Percentiles rank a stretch among this genome's conserved stretches.
Evolutionary conservation across 1,140 invertebrate genomes (phyloP).

Genomic region (Drosophila trapezifrons): DNA sequence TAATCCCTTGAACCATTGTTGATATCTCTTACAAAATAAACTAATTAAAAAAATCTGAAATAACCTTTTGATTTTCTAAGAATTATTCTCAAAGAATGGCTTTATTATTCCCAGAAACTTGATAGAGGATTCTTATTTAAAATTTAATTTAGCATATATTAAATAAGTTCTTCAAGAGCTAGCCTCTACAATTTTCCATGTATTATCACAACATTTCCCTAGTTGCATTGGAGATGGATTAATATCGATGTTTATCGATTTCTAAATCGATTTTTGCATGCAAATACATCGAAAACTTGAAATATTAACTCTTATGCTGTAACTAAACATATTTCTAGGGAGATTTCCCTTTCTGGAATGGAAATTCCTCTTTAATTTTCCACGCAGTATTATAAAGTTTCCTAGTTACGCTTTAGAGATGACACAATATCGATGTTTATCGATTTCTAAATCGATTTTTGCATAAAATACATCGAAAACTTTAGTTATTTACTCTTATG

Average conservation of each 20-base stretch:
- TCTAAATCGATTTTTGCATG: background rate
- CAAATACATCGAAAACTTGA: background rate
- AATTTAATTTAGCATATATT: too few relatives aligned
- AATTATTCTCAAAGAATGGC: too few relatives aligned
- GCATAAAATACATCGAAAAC: background rate
- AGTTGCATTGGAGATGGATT: too few relatives aligned
- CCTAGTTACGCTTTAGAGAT: too few relatives aligned
- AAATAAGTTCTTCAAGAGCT: too few relatives aligned
- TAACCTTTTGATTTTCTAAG: background rate
- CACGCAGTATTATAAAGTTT: too few relatives aligned
- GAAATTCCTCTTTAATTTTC: background rate
- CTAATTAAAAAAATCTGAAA: constrained; percentile 14
- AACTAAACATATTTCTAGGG: too few relatives aligned
- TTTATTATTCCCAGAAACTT: too few relatives aligned
- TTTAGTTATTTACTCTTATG: too few relatives aligned
- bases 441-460: background rate
- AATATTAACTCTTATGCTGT: too few relatives aligned
- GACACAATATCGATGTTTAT: background rate
- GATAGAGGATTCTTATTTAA: too few relatives aligned
- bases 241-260: background rate
- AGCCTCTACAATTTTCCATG: background rate
- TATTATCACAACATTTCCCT: too few relatives aligned
- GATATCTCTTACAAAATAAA: constrained; percentile 38
- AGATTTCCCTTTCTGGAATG: background rate
- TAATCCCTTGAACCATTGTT: constrained; percentile 45